Evolutionary conservation across 2,797 vertebrate genomes (phyloP), one percentile per base, ranked within the genome.

Genomic region (Leuciscus waleckii): DNA sequence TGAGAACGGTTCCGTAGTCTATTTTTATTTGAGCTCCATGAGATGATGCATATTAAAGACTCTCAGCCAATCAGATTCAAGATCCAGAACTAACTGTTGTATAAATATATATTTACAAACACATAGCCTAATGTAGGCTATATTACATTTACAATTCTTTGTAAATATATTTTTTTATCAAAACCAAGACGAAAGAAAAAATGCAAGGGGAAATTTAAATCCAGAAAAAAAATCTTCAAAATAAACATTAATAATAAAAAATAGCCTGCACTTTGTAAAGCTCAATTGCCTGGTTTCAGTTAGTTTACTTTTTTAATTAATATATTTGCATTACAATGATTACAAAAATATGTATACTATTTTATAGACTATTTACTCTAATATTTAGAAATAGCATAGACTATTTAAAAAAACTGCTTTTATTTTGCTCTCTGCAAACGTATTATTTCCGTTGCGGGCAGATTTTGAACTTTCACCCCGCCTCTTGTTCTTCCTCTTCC

Each of bases 401-500:
- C 0, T 26, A 10, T 58, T 32, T 32, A 5, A 61, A 11, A 23
- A 56, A 2, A 35, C 51, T 54, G 11, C 75, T 87, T 83, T 79
- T 87, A 82, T 79, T 79, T 79, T 71, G 80, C 46, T 29, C 11
- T 8, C 3, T 4, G 21, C 9, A 32, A 61, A 80, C 8, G 35
- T 26, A 51, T 26, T 35, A 51, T 37, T 87, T 90, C 87, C 89
- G 75, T 69, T 81, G 5, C 37, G 1, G 70, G 65, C 29, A 63
- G 26, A 16, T 1, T 86, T 92, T 93, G 90, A 94, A 92, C 82
- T 91, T 83, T 79, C 17, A 89, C 88, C 80, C 82, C 23, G 29
- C 0, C 81, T 10, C 1, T 0, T 0, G 0, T 71, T 54, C 93
- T 94, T 95, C 93, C 95, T 96, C 93, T 96, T 96, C 95, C 95